phyloP scores from a whole-genome alignment of 2,888 invertebrate species.

The Euphydryas editha region DNA sequence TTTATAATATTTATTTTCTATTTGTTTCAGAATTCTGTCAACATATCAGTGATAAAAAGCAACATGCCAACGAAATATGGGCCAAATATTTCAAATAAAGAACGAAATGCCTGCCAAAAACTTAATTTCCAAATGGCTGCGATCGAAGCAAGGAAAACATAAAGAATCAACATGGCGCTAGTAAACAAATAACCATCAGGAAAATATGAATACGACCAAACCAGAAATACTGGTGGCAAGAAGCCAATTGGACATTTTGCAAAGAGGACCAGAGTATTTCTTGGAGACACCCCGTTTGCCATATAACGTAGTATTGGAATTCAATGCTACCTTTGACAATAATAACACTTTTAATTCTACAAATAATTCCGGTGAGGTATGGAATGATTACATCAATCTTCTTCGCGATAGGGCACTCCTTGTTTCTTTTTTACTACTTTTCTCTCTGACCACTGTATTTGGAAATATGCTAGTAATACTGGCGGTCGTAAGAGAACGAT shows the following conservation, averaged over 20 bases:
- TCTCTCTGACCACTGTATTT: conserved; percentile 96
- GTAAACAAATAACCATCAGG: conserved; percentile 66
- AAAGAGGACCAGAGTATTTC: conserved; percentile 66
- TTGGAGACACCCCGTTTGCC: conserved; percentile 55
- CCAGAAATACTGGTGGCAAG: conserved; percentile 71
- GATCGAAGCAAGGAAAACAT: conserved; percentile 77
- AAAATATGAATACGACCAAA: conserved; percentile 78
- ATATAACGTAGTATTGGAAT: conserved; percentile 63
- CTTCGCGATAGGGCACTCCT: conserved; percentile 88
- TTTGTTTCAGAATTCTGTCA: conserved; percentile 69
- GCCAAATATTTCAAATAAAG: conserved; percentile 66
- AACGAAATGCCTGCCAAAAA: conserved; percentile 79
- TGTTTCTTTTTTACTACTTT: conserved; percentile 91
- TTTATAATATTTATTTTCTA: conserved; percentile 20
- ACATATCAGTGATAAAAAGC: conserved; percentile 51
- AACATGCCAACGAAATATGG: conserved; percentile 73
- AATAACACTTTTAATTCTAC: conserved; percentile 58
- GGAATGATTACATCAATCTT: conserved; percentile 76
- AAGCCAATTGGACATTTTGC: conserved; percentile 69
- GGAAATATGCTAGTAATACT: conserved; percentile 97
- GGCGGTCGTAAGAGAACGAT: conserved; percentile 96
- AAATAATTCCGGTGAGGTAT: conserved; percentile 60
- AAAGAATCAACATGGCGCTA: conserved; percentile 78
- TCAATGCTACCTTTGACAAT: conserved; percentile 68
- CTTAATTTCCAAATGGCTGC: conserved; percentile 79